Evolutionary conservation across 2,888 invertebrate species (phyloP), one percentile per base, ranked within the genome.

Genomic region (Diplolepis rosae): DNA sequence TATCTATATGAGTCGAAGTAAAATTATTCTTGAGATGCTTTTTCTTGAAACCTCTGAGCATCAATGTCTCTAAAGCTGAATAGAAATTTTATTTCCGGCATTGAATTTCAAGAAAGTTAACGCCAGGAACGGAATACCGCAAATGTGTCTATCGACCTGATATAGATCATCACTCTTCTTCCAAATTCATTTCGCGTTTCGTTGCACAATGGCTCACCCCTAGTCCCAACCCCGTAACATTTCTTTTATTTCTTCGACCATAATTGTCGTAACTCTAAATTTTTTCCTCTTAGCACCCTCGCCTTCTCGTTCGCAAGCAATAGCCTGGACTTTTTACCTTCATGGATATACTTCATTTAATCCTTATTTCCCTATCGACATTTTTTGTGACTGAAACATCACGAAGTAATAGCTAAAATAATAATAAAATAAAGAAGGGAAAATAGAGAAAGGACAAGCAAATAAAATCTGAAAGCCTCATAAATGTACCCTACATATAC

Each of bases 131-230:
- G 22, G 35, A 32, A 56, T 11, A 27, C 65, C 68, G 45, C 54
- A 72, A 75, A 67, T 79, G 77, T 76, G 74, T 78, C 81, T 78
- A 82, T 82, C 82, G 82, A 83, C 83, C 81, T 81, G 84, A 83
- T 82, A 85, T 82, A 83, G 85, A 83, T 78, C 76, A 75, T 75
- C 66, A 54, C 51, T 22, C 50, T 32, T 71, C 69, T 70, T 72
- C 76, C 79, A 77, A 83, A 83, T 84, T 84, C 83, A 86, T 86
- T 86, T 86, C 85, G 83, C 85, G 82, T 82, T 72, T 81, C 84
- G 83, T 82, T 83, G 85, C 82, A 82, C 84, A 82, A 71, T 70
- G 74, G 32, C 66, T 66, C 51, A 22, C 39, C 61, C 61, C 61
- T 39, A 30, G 35, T 24, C 27, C 22, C 35, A 56, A 35, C 7